A percentile compares a stretch with the other conserved stretches of the same genome.
Conservation (phyloP, 2,113 vertebrate genomes). For the Lathamus discolor region DNA sequence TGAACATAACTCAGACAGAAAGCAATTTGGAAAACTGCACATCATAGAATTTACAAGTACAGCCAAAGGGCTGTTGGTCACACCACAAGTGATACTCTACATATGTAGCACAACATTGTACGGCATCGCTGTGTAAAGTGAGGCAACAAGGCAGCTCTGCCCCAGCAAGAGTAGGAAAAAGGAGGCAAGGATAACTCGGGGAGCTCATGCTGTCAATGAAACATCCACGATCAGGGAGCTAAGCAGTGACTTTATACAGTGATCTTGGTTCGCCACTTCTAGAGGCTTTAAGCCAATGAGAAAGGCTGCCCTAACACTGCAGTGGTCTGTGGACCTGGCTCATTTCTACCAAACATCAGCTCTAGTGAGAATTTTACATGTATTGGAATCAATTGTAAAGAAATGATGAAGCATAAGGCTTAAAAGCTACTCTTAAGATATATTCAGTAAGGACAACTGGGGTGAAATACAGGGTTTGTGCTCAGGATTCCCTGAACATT, state of each 20-base stretch:
- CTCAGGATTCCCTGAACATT: neutral
- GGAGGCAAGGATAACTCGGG: accelerated
- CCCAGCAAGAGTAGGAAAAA: neutral
- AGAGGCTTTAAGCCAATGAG: neutral
- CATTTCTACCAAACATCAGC: neutral
- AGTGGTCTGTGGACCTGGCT: neutral
- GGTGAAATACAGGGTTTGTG: neutral
- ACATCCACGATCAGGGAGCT: neutral
- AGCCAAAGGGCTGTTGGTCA: neutral
- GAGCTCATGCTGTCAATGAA: neutral
- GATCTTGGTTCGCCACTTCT: neutral
- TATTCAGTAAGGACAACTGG: neutral
- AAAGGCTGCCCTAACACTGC: neutral
- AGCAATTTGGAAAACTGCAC: neutral
- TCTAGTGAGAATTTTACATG: neutral
- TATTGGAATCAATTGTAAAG: neutral
- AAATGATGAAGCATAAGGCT: neutral
- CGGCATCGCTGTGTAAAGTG: neutral
- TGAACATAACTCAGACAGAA: neutral
- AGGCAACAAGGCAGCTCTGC: neutral
- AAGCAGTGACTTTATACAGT: neutral
- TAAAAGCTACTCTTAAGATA: neutral
- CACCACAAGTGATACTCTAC: neutral
- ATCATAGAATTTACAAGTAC: neutral
- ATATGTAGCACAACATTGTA: neutral